Conservation (phyloP, 37 sponge, comb jelly and placozoan species). For the Crambe crambe region DNA sequence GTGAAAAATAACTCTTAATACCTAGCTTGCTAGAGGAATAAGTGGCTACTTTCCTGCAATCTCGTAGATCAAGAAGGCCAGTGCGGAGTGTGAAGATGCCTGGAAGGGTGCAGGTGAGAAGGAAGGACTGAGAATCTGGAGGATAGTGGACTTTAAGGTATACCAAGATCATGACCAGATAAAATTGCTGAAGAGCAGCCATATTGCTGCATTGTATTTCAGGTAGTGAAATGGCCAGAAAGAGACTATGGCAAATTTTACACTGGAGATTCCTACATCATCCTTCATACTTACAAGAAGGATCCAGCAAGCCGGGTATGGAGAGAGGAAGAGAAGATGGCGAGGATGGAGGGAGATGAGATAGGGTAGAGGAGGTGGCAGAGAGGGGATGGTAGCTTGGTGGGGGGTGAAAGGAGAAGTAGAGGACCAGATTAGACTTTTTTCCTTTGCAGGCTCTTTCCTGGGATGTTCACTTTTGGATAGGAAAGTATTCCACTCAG, state of each 20-base stretch:
- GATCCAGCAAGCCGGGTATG: not conserved
- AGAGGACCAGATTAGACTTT: not conserved
- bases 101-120: constrained; percentile 89
- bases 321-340: not conserved
- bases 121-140: constrained; percentile 93
- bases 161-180: not conserved
- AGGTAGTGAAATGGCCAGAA: constrained; percentile 87
- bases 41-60: not conserved
- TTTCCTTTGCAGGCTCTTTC: constrained; percentile 60
- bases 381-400: not conserved
- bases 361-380: not conserved
- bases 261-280: constrained; percentile 98
- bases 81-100: constrained; percentile 91
- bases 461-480: constrained; percentile 99
- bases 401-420: not conserved
- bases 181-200: not conserved
- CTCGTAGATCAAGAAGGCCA: constrained; percentile 85
- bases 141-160: constrained; percentile 98
- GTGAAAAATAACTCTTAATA: not conserved
- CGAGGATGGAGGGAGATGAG: too few species aligned
- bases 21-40: not conserved
- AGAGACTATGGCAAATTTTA: constrained; percentile 95
- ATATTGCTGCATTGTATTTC: not conserved
- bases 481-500: constrained; percentile 91
- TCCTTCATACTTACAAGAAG: constrained; percentile 96